These are phyloP conservation scores for Aleadryas rufinucha DNA, from an alignment of 2,113 vertebrate genomes.

Conservation along the genomic window DNA sequence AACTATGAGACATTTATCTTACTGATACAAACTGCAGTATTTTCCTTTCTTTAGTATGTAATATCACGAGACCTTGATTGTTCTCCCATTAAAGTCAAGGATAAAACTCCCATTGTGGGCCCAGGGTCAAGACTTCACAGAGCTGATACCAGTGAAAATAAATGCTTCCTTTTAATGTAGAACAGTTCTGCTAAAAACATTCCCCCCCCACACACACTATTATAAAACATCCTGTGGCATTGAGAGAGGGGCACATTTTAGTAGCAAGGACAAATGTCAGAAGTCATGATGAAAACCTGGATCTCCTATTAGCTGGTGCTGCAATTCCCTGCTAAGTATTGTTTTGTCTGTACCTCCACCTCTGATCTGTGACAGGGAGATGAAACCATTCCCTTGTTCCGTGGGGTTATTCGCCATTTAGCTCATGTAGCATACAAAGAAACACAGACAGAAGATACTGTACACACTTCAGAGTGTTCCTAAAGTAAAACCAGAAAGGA, in stretches of 20 bases:
- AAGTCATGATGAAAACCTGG: not conserved
- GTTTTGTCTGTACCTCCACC: not conserved
- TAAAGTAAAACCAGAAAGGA: not conserved
- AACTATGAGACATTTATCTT: slow-evolving; percentile 29
- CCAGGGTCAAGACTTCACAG: slow-evolving; percentile 29
- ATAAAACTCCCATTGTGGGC: slow-evolving; percentile 19
- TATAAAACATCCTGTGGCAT: slow-evolving; percentile 36
- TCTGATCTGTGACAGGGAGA: not conserved
- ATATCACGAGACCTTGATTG: slow-evolving; percentile 5
- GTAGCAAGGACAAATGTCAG: slow-evolving; percentile 35
- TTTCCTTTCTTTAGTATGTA: slow-evolving; percentile 32
- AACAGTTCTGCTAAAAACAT: not conserved
- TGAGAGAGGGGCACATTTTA: slow-evolving; percentile 4
- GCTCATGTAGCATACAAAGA: not conserved
- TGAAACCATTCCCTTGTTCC: not conserved
- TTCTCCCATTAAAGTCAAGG: slow-evolving; percentile 51
- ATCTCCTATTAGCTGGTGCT: not conserved
- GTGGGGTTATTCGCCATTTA: not conserved
- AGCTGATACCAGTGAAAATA: slow-evolving; percentile 33
- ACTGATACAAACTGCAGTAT: not conserved
- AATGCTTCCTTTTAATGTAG: slow-evolving; percentile 37
- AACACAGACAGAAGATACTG: not conserved
- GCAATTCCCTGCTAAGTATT: not conserved
- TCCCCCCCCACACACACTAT: not conserved
- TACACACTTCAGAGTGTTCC: not conserved